Conservation (phyloP, 2,797 vertebrate species). For the Squalus acanthias region DNA sequence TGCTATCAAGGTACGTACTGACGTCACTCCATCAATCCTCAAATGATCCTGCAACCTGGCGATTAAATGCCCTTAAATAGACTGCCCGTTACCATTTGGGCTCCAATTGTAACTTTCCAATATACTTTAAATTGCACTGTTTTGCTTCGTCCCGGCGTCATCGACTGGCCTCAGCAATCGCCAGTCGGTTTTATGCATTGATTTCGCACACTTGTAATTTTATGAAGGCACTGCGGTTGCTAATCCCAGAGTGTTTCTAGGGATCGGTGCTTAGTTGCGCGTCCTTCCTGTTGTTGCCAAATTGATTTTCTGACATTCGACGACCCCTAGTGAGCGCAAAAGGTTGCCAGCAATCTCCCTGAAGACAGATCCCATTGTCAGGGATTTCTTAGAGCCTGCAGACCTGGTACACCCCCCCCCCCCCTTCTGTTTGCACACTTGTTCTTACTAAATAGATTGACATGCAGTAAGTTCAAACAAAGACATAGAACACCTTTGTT, state of each 20-base stretch:
- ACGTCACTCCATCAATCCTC: conserved; percentile 62
- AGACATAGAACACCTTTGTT: not conserved
- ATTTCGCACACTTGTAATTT: conserved; percentile 17
- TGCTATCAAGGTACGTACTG: conserved; percentile 58
- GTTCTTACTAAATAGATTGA: not conserved
- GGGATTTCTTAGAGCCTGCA: conserved; percentile 12
- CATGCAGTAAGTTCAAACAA: not conserved
- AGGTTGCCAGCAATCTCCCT: conserved; percentile 42
- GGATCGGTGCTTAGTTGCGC: conserved; percentile 10
- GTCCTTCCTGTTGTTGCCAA: conserved; percentile 24
- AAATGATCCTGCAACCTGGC: conserved; percentile 50
- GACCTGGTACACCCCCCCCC: not conserved
- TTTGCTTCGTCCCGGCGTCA: not conserved
- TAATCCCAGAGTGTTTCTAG: conserved; percentile 17
- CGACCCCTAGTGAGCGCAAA: conserved; percentile 59
- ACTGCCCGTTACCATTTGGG: not conserved
- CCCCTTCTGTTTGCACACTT: not conserved
- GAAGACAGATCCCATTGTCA: conserved; percentile 28
- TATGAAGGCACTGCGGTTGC: conserved; percentile 15
- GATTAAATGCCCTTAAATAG: conserved; percentile 16
- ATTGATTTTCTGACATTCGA: conserved; percentile 55
- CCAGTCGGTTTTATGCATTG: not conserved
- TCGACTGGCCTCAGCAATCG: not conserved
- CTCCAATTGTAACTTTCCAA: not conserved
- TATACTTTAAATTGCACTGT: not conserved